Base-by-base conservation (phyloP, 2,797 vertebrate species). In the Hapalemur alaotrensis region DNA sequence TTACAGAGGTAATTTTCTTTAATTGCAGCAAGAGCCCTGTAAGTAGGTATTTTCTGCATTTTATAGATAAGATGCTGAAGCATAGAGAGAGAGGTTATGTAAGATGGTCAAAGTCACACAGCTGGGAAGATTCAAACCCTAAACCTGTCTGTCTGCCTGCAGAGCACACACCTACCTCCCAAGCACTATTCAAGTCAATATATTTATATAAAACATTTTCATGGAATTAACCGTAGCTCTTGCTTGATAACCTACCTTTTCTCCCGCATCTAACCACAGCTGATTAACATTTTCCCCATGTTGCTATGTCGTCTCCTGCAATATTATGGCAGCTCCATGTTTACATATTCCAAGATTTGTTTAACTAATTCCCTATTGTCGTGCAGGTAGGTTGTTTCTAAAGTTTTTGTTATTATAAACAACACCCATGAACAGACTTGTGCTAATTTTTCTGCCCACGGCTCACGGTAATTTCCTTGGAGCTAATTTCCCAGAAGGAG, bases 401-500 rank as follows among this genome's bases (percentile, higher is more conserved):
- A 95, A 97, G 79, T 54, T 91, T 85, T 86, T 96, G 82, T 96
- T 94, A 78, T 89, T 43, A 86, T 78, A 92, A 91, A 96, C 80
- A 92, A 83, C 85, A 79, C 30, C 8, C 59, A 18, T 73, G 94
- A 91, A 86, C 63, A 89, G 93, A 57, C 25, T 50, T 54, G 87
- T 35, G 73, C 65, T 94, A 25, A 80, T 89, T 91, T 91, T 32
- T 76, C 11, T 75, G 6, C 93, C 82, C 35, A 72, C 20, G 23
- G 78, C 72, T 81, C 72, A 2, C 50, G n/a, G 67, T 93, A 43
- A 81, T 96, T 93, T 94, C 93, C 97, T 91, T 57, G 59, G 52
- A 89, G 96, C 72, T 87, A 43, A 98, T 80, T 95, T 97, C 95
- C 91, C 91, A 89, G 96, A 83, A 89, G 96, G 96, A 93, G 73